Conservation (phyloP, 2,888 invertebrate species). For the Rhagonycha fulva region DNA sequence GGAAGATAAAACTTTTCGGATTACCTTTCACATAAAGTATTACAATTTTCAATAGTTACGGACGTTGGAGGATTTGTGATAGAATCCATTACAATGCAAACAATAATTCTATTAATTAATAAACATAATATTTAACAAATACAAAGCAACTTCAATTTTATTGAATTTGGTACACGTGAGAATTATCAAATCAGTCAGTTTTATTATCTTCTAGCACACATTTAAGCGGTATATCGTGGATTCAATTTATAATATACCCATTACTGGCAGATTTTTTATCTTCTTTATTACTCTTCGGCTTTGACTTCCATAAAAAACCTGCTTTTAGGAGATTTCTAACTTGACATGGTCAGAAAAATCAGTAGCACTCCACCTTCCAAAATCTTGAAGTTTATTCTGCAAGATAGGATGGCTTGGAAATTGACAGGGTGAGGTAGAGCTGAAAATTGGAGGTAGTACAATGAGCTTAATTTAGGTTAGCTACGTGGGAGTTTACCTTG, state of each 20-base stretch:
- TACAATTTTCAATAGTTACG: not conserved
- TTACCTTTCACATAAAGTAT: not conserved
- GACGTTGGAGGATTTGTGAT: not conserved
- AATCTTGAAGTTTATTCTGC: too few relatives aligned
- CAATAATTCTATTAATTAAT: not conserved
- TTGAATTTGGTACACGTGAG: not conserved
- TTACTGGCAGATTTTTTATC: too few relatives aligned
- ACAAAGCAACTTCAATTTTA: not conserved
- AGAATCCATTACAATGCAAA: not conserved
- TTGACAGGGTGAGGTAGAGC: too few relatives aligned
- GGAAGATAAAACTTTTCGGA: not conserved
- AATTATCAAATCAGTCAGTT: not conserved
- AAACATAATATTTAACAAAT: not conserved
- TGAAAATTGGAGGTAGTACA: too few relatives aligned
- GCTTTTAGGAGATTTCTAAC: too few relatives aligned
- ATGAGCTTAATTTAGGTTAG: too few relatives aligned
- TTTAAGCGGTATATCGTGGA: not conserved
- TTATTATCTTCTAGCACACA: not conserved
- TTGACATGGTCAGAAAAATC: too few relatives aligned
- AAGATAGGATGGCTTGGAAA: too few relatives aligned
- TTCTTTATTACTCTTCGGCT: too few relatives aligned
- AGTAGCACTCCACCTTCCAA: too few relatives aligned
- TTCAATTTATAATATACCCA: not conserved
- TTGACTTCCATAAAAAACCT: too few relatives aligned
- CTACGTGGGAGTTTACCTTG: too few relatives aligned